Evolutionary conservation across 2,113 vertebrate species (phyloP), one percentile per base, ranked within the genome.

Genomic region (Pachypanchax playfairii): DNA sequence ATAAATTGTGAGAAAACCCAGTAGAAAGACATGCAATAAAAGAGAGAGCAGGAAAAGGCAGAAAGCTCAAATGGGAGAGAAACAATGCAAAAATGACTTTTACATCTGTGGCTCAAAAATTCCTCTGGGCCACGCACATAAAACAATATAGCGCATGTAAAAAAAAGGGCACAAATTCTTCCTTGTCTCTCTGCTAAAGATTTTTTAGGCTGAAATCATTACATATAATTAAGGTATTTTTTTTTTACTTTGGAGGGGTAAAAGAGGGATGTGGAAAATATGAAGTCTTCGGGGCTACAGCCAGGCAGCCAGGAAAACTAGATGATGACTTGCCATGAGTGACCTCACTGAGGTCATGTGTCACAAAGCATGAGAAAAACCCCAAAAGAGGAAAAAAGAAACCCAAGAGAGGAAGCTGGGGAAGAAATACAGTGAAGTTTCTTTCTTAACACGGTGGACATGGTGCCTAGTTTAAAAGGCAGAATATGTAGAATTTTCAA

Each of bases 41-140:
- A 44, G 20, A 18, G n/a, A 52, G 33, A 52, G 15, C 18, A 60
- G 56, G 20, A 47, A 44, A 68, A 55, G 35, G 54, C 22, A 36
- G 6, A 46, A 39, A 56, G 21, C 8, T 29, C 41, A 68, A 63
- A 60, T 14, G 41, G 25, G 28, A 56, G 44, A 50, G 63, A 65
- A 67, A 67, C 50, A 74, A 66, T 38, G 52, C 53, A 82, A 56
- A 63, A 87, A 92, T 85, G 47, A 75, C 75, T 89, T 91, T 88
- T 76, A 85, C 87, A 90, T 87, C 80, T 89, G 86, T 64, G 43
- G 79, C 33, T 73, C 80, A 65, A 85, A 81, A 77, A 42, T 80
- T 80, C 83, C 81, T 57, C 21, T 29, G 73, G 85, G 76, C 65
- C 21, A 53, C n/a, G 20, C 47, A 51, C 55, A 60, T 3, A 24